Evolutionary conservation across 2,797 vertebrate species (phyloP).

Genomic region (Triplophysa yarkandensis): DNA sequence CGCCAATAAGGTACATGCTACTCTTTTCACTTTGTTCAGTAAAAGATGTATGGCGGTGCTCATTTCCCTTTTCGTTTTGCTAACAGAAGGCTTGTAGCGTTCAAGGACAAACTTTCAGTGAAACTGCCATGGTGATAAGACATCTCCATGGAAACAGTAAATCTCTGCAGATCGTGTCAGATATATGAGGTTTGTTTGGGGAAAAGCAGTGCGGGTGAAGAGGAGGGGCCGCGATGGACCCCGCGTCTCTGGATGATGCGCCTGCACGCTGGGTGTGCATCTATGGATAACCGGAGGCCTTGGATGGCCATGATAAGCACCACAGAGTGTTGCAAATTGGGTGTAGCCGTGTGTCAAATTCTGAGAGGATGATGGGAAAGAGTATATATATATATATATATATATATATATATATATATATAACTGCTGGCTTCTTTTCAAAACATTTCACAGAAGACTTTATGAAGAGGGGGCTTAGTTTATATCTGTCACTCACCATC

Average conservation of each 20-base stretch:
- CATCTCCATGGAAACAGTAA: slow-evolving; percentile 45
- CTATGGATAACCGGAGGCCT: not conserved
- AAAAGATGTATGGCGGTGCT: not conserved
- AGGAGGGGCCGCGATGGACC: not conserved
- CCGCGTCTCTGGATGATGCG: not conserved
- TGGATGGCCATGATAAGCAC: slow-evolving; percentile 18
- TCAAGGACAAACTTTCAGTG: slow-evolving; percentile 45
- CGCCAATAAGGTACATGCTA: not conserved
- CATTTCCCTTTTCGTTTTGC: slow-evolving; percentile 6
- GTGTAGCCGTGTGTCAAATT: slow-evolving; percentile 13
- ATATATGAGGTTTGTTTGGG: slow-evolving; percentile 38
- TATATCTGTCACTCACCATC: slow-evolving; percentile 8
- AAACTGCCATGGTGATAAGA: slow-evolving; percentile 46
- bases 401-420: too few relatives aligned
- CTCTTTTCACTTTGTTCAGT: not conserved
- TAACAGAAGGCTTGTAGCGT: slow-evolving; percentile 28
- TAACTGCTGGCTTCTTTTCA: not conserved
- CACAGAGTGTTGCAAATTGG: not conserved
- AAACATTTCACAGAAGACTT: slow-evolving; percentile 14
- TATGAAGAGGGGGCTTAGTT: not conserved
- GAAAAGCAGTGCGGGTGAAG: not conserved
- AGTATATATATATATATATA: slow-evolving; percentile 17
- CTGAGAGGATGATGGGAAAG: slow-evolving; percentile 25
- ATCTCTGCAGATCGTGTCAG: slow-evolving; percentile 41
- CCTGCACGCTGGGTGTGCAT: slow-evolving; percentile 7